Conservation (phyloP, 2,113 vertebrate genomes). For the Siphamia tubifer region DNA sequence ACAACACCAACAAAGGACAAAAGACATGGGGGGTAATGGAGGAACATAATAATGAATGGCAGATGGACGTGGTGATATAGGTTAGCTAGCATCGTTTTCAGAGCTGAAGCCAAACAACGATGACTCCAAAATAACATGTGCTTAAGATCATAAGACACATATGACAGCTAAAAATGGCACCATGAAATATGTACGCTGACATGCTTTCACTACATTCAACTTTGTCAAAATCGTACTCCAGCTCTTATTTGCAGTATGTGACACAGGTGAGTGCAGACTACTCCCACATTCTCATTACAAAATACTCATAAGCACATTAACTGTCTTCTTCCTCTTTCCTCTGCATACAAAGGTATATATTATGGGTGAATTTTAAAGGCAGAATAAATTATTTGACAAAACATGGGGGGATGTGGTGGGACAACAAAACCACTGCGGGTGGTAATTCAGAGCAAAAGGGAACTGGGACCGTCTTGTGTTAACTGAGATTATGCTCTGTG, state of each 20-base stretch:
- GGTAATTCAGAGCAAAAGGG: slow-evolving; percentile 74
- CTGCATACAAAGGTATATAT: slow-evolving; percentile 69
- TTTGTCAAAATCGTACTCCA: neutral
- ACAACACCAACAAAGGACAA: slow-evolving; percentile 83
- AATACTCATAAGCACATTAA: slow-evolving; percentile 4
- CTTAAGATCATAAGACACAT: neutral
- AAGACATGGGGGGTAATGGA: slow-evolving; percentile 84
- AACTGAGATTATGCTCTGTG: slow-evolving; percentile 75
- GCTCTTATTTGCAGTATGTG: too few relatives aligned
- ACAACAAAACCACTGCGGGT: slow-evolving; percentile 81
- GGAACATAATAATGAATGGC: neutral
- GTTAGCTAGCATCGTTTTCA: neutral
- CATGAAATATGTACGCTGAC: neutral
- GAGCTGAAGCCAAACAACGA: neutral
- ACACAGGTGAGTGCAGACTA: too few relatives aligned
- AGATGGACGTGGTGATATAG: neutral
- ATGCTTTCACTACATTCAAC: neutral
- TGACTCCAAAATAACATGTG: neutral
- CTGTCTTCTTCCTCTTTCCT: slow-evolving; percentile 14
- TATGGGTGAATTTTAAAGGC: slow-evolving; percentile 65
- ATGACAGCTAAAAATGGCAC: neutral
- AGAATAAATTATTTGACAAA: slow-evolving; percentile 81
- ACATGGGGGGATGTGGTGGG: slow-evolving; percentile 46
- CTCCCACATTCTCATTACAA: slow-evolving; percentile 12
- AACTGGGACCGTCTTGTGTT: slow-evolving; percentile 74